Percentiles rank a stretch among this genome's conserved stretches.
phyloP scores from a whole-genome alignment of 2,797 vertebrate genomes.

The Cuniculus paca region DNA sequence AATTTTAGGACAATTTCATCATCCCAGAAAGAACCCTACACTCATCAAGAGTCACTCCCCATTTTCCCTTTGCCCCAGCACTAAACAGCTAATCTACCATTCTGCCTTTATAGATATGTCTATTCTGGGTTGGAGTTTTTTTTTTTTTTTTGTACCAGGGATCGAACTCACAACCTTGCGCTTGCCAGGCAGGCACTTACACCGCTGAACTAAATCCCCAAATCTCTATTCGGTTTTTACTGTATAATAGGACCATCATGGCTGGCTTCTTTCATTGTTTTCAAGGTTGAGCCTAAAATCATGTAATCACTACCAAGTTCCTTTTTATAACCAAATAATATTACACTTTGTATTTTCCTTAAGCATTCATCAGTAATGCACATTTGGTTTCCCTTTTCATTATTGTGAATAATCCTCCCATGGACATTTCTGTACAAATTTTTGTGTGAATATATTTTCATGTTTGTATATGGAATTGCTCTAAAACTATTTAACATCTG shows the following conservation, averaged over 20 bases:
- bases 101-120: neutral
- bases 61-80: neutral
- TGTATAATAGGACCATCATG: neutral
- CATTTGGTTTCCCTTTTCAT: conserved; percentile 31
- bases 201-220: too few species aligned
- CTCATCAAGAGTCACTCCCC: neutral
- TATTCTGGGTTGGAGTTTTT: too few species aligned
- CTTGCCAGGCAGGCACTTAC: too few species aligned
- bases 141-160: too few species aligned
- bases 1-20: conserved; percentile 53
- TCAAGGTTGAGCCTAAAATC: neutral
- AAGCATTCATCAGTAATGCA: neutral
- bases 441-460: conserved; percentile 8
- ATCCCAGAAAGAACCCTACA: neutral
- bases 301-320: neutral
- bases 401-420: neutral
- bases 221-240: too few species aligned
- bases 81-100: neutral
- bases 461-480: conserved; percentile 44
- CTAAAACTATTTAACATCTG: conserved; percentile 34
- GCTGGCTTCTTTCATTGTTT: conserved; percentile 54
- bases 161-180: too few species aligned
- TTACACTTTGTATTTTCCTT: conserved; percentile 29
- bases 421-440: conserved; percentile 44
- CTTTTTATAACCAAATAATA: conserved; percentile 27